phyloP scores from a whole-genome alignment of 1,140 invertebrate genomes.

The Phymorhynchus buccinoides region DNA sequence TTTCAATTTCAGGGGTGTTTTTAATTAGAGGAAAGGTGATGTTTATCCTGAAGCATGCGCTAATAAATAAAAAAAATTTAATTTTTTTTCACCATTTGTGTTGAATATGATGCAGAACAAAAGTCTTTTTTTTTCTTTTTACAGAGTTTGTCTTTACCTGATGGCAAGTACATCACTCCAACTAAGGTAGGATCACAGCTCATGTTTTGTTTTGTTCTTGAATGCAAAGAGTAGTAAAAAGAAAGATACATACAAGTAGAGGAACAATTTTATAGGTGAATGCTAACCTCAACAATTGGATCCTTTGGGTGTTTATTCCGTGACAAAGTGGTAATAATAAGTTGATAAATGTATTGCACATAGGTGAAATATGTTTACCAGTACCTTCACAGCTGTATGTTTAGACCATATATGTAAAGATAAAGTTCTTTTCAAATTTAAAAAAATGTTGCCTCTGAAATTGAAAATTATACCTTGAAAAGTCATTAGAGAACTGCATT shows the following conservation, averaged over 20 bases:
- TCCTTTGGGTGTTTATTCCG: background rate
- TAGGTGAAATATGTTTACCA: too few species aligned
- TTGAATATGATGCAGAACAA: background rate
- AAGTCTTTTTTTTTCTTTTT: conserved; percentile 34
- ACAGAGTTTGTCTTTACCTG: conserved; percentile 63
- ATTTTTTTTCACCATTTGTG: background rate
- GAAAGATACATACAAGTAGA: background rate
- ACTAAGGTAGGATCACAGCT: conserved; percentile 60
- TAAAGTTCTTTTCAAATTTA: too few species aligned
- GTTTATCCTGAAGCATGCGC: too few species aligned
- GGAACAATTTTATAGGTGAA: background rate
- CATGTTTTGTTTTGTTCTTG: background rate
- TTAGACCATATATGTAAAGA: too few species aligned
- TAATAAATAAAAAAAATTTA: background rate
- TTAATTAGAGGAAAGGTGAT: too few species aligned
- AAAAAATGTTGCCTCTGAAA: too few species aligned
- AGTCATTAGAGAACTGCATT: too few species aligned
- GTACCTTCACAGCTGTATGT: too few species aligned
- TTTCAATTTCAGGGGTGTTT: too few species aligned
- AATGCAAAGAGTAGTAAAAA: too few species aligned
- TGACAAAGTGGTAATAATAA: background rate
- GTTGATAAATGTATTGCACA: too few species aligned
- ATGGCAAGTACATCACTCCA: conserved; percentile 71
- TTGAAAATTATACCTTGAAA: too few species aligned
- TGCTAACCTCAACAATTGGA: background rate